These are phyloP conservation scores for Bombylius discolor DNA, from an alignment of 2,888 invertebrate species.

Conservation along the genomic window DNA sequence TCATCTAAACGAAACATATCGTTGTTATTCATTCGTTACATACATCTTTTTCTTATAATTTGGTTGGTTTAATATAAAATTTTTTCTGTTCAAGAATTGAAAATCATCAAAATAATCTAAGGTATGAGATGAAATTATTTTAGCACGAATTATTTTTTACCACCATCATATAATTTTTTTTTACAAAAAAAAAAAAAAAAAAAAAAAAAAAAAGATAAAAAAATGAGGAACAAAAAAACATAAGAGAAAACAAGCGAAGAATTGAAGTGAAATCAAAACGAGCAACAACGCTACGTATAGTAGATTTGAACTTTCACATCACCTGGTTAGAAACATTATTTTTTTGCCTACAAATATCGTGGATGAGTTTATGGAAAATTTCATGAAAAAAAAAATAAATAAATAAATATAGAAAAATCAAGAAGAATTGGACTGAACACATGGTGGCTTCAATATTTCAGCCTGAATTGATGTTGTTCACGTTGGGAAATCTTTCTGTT, in stretches of 20 bases:
- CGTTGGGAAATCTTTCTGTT: conserved; percentile 5
- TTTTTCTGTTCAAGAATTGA: conserved; percentile 3
- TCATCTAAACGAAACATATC: too few relatives aligned
- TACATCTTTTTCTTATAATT: too few relatives aligned
- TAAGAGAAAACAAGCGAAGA: background rate
- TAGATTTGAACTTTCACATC: conserved; percentile 7
- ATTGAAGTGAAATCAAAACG: conserved; percentile 4
- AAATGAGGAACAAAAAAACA: background rate
- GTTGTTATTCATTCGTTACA: too few relatives aligned
- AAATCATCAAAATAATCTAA: background rate
- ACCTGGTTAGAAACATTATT: conserved; percentile 4
- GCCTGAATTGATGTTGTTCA: conserved; percentile 8
- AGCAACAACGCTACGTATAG: background rate
- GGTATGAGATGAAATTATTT: conserved; percentile 6
- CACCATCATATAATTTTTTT: background rate
- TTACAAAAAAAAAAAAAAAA: background rate
- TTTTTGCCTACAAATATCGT: background rate
- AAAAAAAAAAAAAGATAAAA: background rate
- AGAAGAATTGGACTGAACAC: conserved; percentile 1
- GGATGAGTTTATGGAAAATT: conserved; percentile 1
- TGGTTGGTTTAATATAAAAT: too few relatives aligned
- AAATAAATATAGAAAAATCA: background rate
- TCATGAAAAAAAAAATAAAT: too few relatives aligned
- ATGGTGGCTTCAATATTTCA: conserved; percentile 8
- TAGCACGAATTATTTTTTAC: conserved; percentile 10